phyloP scores from a whole-genome alignment of 2,797 vertebrate genomes.

The Poecilia picta region DNA sequence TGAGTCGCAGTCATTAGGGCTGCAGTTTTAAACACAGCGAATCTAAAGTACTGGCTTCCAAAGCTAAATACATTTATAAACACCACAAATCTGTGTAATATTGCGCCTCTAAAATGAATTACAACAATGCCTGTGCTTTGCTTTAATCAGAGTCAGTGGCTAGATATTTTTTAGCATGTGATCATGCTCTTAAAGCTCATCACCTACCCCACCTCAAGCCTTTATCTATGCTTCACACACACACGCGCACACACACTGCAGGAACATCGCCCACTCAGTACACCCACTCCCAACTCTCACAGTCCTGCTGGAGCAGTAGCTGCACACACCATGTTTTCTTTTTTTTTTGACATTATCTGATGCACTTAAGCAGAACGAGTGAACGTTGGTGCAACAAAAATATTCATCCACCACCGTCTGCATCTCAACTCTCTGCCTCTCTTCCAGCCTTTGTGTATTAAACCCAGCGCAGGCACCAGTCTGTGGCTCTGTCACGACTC shows the following conservation, averaged over 20 bases:
- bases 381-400: slow-evolving; percentile 9
- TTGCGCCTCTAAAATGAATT: neutral
- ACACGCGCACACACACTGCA: slow-evolving; percentile 36
- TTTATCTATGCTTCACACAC: slow-evolving; percentile 11
- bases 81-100: neutral
- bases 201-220: slow-evolving; percentile 42
- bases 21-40: neutral
- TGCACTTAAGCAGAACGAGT: neutral
- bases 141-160: slow-evolving; percentile 4
- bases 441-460: slow-evolving; percentile 2
- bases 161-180: slow-evolving; percentile 5
- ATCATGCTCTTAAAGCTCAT: neutral
- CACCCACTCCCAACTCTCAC: slow-evolving; percentile 40
- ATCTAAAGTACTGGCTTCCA: neutral
- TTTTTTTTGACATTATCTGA: slow-evolving; percentile 8
- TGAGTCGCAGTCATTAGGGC: neutral
- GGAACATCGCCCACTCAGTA: slow-evolving; percentile 46
- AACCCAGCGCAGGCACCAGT: slow-evolving; percentile 25
- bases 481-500: slow-evolving; percentile 62
- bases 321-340: slow-evolving; percentile 2
- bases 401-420: slow-evolving; percentile 13
- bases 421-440: neutral
- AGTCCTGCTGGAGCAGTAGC: slow-evolving; percentile 18
- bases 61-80: neutral
- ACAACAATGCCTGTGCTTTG: neutral